Evolutionary conservation across 2,113 vertebrate genomes (phyloP), one percentile per base, ranked within the genome.

Genomic region (Willisornis vidua): DNA sequence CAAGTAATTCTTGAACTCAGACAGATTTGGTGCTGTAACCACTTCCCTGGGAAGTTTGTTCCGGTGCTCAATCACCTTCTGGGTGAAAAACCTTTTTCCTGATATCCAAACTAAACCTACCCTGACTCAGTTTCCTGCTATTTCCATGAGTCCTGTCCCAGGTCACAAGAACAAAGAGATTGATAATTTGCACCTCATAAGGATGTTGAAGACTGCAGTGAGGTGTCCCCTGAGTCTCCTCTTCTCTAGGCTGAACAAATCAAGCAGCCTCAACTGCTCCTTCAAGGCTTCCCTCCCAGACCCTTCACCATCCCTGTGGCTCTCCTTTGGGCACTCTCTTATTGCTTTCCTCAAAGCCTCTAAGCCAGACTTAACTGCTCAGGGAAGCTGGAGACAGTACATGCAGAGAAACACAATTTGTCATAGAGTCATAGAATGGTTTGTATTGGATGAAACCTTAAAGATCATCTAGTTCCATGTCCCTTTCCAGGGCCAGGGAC

Each of bases 241-340:
- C 35, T 33, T 20, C 16, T 80, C 43, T 61, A 88, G 45, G 31
- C 26, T 74, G 33, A 74, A 33, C 26, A 74, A 39, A 73, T 5
- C 11, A 66, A 66, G 37, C 10, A 39, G 26, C 6, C 12, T 66
- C 33, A 58, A 33, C 19, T 74, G 33, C 37, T 45, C 33, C 22
- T 66, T 48, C 15, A 25, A 0, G 0, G 28, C 8, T 62, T 62
- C 25, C 19, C 11, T 45, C 58, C 35, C 35, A 51, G 31, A 52
- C 11, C 43, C 43, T 66, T 43, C 51, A 45, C 3, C 45, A 37
- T 33, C 18, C 26, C 58, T 12, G 7, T 24, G n/a, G 24, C 7
- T 4, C 24, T 35, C 24, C 25, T 45, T 1, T 28, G 22, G 68
- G 49, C 13, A 19, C 37, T 18, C 29, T 68, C 22, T 6, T 37